phyloP scores from a whole-genome alignment of 2,113 vertebrate genomes.

The Rhinolophus sinicus region DNA sequence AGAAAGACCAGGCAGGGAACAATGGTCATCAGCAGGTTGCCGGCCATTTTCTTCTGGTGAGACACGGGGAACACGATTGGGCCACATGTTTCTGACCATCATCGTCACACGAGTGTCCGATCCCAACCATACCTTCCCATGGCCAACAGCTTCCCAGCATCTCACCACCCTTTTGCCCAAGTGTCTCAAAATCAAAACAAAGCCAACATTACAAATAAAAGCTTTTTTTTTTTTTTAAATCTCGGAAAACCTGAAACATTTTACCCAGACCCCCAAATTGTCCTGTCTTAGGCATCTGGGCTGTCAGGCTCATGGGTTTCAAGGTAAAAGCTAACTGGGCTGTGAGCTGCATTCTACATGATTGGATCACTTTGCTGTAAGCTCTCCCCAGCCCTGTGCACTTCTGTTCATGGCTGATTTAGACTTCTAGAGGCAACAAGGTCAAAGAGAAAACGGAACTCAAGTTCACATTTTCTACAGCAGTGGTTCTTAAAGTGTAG shows the following conservation, averaged over 20 bases:
- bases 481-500: background rate
- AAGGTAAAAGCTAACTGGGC: no score
- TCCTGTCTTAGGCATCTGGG: background rate
- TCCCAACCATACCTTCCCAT: background rate
- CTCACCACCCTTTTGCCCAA: background rate
- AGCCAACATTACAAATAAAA: background rate
- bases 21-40: background rate
- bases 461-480: background rate
- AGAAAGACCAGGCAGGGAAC: conserved; percentile 13
- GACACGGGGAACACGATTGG: background rate
- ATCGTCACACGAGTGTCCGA: fast-evolving
- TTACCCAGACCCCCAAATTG: background rate
- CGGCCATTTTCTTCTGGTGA: background rate
- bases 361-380: background rate
- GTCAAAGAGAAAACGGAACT: background rate
- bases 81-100: fast-evolving
- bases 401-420: background rate
- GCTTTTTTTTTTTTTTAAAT: background rate
- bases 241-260: background rate
- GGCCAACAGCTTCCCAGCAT: no score
- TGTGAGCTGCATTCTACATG: background rate
- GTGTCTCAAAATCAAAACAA: background rate
- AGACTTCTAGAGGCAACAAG: background rate
- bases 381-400: background rate
- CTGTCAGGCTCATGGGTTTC: background rate